Evolutionary conservation across 2,113 vertebrate genomes (phyloP), one percentile per base, ranked within the genome.

Genomic region (Hippocampus zosterae): DNA sequence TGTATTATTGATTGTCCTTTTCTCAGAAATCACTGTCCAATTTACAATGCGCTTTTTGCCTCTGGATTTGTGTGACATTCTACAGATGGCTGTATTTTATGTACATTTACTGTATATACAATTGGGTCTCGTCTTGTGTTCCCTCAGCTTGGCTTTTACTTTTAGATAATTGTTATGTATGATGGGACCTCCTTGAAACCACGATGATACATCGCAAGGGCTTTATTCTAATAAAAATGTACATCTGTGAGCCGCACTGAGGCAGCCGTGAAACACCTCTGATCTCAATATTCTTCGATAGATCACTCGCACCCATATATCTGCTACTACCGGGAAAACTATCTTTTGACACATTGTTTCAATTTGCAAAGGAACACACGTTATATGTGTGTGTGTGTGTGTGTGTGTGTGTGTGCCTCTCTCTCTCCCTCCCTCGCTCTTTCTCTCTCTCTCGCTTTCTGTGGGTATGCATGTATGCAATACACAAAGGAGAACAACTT

Each of bases 301-400:
- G 21, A 70, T 65, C 29, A 78, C 68, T 50, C 40, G 25, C 16
- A 25, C 46, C 65, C 48, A 70, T 67, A 85, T 77, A 74, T 86
- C 80, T 87, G 76, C 60, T 71, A 9, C 70, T 62, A 77, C 61
- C 63, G 75, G 77, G 41, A 89, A 89, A 55, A 10, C 6, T 65
- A 86, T 82, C 65, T 59, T 59, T 59, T 59, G 25, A 29, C 56
- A 27, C 40, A 64, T 76, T 80, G 61, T 75, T 70, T 79, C 68
- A 37, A n/a, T 73, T 70, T 61, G 76, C 73, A 57, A 70, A 73
- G 10, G 65, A 65, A 82, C 77, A 66, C 9, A 44, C 29, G 66
- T 57, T 74, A 65, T 66, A 56, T 70, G 79, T 25, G 73, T 75
- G 72, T 64, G 69, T 65, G 2, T 27, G 12, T 46, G 63, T 65